Evolutionary conservation across 1,140 invertebrate genomes (phyloP), one percentile per base, ranked within the genome.

Genomic region (Leptonema lineaticorne): DNA sequence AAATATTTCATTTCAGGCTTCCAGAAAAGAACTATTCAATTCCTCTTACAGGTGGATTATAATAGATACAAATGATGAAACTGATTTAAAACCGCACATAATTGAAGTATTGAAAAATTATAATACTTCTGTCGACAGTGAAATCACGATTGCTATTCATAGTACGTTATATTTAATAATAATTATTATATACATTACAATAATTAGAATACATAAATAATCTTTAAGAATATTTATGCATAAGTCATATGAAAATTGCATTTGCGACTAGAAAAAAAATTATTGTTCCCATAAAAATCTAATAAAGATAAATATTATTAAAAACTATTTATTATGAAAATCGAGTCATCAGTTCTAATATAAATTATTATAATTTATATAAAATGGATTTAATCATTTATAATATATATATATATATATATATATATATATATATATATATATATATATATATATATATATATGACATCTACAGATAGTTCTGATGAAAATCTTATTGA

Each of bases 11-110:
- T 62, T 63, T 16, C 46, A 70, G 69, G 64, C 64, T 16, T 70
- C 69, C 14, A 4, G 33, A 1, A 16, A 67, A 20, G 65, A 67
- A 67, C 18, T 63, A 18, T 70, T 70, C 20, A 70, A 67, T 20
- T 41, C 64, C 14, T 70, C 69, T 1, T 67, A 27, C 20, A 67
- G 57, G 8, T 70, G 69, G 69, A n/a, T 70, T 29, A 56, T 70
- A 58, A 30, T 59, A 16, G 37, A 59, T 58, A n/a, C 29, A 6
- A 3, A 45, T 1, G 20, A 20, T 7, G n/a, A 24, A 4, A 33
- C 2, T 6, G 8, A 41, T 18, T 37, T 11, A 30, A 41, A 45
- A 20, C n/a, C 2, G 18, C n/a, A 24, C 9, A 24, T 58, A 41
- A n/a, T 14, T 6, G 46, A 63, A 22, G 22, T n/a, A 26, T 14